phyloP scores from a whole-genome alignment of 2,888 invertebrate genomes.

The Leptopilina syphax region DNA sequence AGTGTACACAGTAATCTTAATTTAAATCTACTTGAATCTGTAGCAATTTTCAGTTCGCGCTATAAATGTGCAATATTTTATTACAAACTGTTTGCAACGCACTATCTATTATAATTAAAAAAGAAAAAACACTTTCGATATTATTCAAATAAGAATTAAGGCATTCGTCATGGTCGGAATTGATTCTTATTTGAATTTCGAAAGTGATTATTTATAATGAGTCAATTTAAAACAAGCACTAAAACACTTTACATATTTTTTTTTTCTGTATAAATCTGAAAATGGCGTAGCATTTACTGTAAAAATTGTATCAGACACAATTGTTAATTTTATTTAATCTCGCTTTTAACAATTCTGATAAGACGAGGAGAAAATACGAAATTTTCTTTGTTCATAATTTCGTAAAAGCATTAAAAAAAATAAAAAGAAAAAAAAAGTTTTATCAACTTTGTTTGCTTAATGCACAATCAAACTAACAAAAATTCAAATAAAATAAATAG shows the following conservation, averaged over 20 bases:
- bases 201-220: background rate
- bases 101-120: background rate
- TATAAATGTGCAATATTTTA: constrained; percentile 34
- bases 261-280: constrained; percentile 16
- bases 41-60: constrained; percentile 39
- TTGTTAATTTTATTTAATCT: constrained; percentile 2
- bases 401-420: background rate
- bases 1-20: constrained; percentile 26
- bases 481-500: constrained; percentile 27
- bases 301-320: constrained; percentile 22
- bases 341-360: constrained; percentile 2
- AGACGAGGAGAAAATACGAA: background rate
- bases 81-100: constrained; percentile 26
- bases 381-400: background rate
- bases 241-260: constrained; percentile 13
- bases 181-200: constrained; percentile 29
- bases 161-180: background rate
- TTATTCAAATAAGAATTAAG: constrained; percentile 21
- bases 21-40: constrained; percentile 37
- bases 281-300: constrained; percentile 24
- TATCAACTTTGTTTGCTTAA: background rate
- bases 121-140: background rate
- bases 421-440: background rate
- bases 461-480: background rate
- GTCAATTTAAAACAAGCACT: constrained; percentile 24